A percentile compares a stretch with the other conserved stretches of the same genome.
These are phyloP conservation scores for Ianthella basta DNA, from an alignment of 37 sponge, comb jelly and placozoan species.

Conservation along the genomic window DNA sequence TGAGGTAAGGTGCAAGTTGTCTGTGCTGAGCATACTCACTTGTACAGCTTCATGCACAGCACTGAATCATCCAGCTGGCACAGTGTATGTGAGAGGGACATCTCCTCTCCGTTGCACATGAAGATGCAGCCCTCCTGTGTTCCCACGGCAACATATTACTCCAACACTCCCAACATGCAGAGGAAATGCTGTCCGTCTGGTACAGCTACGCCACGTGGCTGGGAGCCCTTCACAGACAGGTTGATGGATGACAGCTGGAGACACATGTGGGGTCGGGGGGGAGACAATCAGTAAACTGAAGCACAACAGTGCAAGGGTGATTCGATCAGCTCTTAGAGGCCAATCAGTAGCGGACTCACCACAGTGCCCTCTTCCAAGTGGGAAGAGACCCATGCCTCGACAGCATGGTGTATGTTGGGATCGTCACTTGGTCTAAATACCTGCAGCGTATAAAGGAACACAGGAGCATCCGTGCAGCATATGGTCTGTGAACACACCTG, in stretches of 20 bases:
- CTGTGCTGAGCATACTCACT: constrained; percentile 55
- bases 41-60: constrained; percentile 47
- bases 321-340: not conserved
- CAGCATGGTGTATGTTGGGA: not conserved
- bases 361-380: constrained; percentile 35
- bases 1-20: too few relatives aligned
- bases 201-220: constrained; percentile 55
- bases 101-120: constrained; percentile 42
- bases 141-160: constrained; percentile 49
- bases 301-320: not conserved
- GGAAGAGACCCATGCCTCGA: constrained; percentile 63
- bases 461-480: too few relatives aligned
- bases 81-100: constrained; percentile 27
- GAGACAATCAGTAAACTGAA: not conserved
- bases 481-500: too few relatives aligned
- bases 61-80: constrained; percentile 28
- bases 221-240: constrained; percentile 41
- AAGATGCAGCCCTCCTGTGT: constrained; percentile 46
- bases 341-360: constrained; percentile 26
- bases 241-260: constrained; percentile 55
- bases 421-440: not conserved
- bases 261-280: not conserved
- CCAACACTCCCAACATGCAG: constrained; percentile 47
- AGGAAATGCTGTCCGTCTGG: constrained; percentile 12
- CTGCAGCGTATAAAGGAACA: constrained; percentile 19